phyloP scores from a whole-genome alignment of 2,888 invertebrate genomes.

The Cheilosia vernalis region DNA sequence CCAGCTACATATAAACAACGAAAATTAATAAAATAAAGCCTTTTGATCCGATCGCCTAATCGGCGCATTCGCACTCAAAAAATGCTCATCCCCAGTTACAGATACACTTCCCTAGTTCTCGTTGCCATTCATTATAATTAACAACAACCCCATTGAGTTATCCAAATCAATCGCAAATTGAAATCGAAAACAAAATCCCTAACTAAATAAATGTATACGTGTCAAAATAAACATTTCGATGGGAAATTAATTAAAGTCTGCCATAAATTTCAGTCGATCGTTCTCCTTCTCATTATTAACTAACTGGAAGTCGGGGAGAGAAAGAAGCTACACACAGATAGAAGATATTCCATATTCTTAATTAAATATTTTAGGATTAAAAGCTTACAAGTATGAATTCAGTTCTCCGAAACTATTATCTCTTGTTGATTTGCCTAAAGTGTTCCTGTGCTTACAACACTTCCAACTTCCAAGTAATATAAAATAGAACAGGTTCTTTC shows the following conservation, averaged over 20 bases:
- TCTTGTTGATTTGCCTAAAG: neutral
- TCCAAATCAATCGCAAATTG: neutral
- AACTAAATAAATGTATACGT: constrained; percentile 51
- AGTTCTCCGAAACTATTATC: constrained; percentile 44
- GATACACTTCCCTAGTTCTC: neutral
- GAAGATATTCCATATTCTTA: constrained; percentile 40
- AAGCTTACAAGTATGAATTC: constrained; percentile 53
- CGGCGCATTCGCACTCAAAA: no score
- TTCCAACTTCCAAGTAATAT: neutral
- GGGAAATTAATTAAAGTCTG: constrained; percentile 59
- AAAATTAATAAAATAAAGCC: no score
- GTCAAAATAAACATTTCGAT: constrained; percentile 60
- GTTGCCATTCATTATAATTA: neutral
- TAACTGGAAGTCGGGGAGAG: neutral
- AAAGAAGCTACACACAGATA: neutral
- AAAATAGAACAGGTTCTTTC: constrained; percentile 10
- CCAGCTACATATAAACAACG: no score
- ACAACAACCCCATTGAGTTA: neutral
- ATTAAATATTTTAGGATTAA: constrained; percentile 67
- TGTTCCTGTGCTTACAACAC: neutral
- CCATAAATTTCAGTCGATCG: constrained; percentile 4
- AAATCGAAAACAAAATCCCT: constrained; percentile 24
- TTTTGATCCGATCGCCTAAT: no score
- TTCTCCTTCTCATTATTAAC: constrained; percentile 49
- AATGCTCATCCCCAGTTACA: no score